These are phyloP conservation scores for Zeuzera pyrina DNA, from an alignment of 2,888 invertebrate genomes.

Conservation along the genomic window DNA sequence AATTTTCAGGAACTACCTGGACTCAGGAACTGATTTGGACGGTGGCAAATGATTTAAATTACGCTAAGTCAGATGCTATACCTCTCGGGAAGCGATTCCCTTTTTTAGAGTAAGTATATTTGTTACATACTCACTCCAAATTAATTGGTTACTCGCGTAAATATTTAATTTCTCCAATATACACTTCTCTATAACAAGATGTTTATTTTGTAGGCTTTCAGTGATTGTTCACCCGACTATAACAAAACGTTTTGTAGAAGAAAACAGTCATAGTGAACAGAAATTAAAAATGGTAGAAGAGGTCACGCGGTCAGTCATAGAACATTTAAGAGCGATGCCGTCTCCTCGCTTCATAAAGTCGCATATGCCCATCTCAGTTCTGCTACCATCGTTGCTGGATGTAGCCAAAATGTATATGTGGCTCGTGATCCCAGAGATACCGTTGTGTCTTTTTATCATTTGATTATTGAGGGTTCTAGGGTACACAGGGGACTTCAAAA, in stretches of 20 bases:
- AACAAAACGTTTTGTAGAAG: slow-evolving; percentile 72
- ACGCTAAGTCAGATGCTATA: slow-evolving; percentile 72
- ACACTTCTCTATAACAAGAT: too few species aligned
- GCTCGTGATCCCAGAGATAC: slow-evolving; percentile 91
- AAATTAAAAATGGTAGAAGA: slow-evolving; percentile 72
- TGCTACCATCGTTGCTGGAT: slow-evolving; percentile 76
- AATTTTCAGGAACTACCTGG: slow-evolving; percentile 77
- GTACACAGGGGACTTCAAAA: slow-evolving; percentile 77
- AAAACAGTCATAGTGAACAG: slow-evolving; percentile 68
- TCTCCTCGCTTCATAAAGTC: slow-evolving; percentile 68
- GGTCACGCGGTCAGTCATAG: slow-evolving; percentile 76
- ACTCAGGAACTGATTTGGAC: slow-evolving; percentile 88
- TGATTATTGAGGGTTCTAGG: slow-evolving; percentile 80
- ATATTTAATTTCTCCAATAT: not conserved
- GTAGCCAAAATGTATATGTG: slow-evolving; percentile 81
- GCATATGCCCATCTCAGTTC: slow-evolving; percentile 82
- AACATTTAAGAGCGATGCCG: slow-evolving; percentile 40
- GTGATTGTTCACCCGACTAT: slow-evolving; percentile 79
- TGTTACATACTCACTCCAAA: too few species aligned
- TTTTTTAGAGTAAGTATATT: slow-evolving; percentile 80
- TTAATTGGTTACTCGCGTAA: not conserved
- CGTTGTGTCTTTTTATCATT: slow-evolving; percentile 86
- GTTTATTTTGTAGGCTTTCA: slow-evolving; percentile 72
- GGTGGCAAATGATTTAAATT: slow-evolving; percentile 82
- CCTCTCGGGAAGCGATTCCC: slow-evolving; percentile 80